A percentile compares a stretch with the other conserved stretches of the same genome.
Conservation (phyloP, 2,888 invertebrate genomes). For the Polymixis lichenea region DNA sequence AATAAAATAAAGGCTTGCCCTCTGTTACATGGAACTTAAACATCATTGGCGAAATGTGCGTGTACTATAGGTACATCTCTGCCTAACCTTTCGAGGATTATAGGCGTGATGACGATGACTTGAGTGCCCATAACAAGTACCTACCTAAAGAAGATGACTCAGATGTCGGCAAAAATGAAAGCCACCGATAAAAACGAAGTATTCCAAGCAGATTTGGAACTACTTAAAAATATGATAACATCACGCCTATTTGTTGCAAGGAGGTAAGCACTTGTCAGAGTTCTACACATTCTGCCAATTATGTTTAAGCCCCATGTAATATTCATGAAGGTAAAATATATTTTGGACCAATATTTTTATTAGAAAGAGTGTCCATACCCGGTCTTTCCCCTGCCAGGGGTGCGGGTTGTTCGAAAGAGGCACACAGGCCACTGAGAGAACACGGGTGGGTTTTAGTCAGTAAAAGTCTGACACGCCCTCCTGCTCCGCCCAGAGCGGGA, state of each 20-base stretch:
- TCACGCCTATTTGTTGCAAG: not conserved
- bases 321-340: not conserved
- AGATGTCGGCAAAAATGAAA: not conserved
- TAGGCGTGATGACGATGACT: not conserved
- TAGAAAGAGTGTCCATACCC: not conserved
- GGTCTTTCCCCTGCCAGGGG: too few relatives aligned
- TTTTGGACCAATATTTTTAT: not conserved
- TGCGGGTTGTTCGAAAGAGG: too few relatives aligned
- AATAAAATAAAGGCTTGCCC: not conserved
- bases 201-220: not conserved
- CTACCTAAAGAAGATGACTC: not conserved
- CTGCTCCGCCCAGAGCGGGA: too few relatives aligned
- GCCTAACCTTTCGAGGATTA: not conserved
- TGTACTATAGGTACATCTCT: not conserved
- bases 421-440: too few relatives aligned
- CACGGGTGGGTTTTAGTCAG: too few relatives aligned
- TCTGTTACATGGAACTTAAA: not conserved
- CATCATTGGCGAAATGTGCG: not conserved
- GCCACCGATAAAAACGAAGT: not conserved
- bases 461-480: too few relatives aligned
- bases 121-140: not conserved
- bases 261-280: not conserved
- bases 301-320: too few relatives aligned
- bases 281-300: not conserved
- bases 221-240: not conserved